Conservation (phyloP, 1,140 invertebrate genomes). For the Bathynomus jamesi region DNA sequence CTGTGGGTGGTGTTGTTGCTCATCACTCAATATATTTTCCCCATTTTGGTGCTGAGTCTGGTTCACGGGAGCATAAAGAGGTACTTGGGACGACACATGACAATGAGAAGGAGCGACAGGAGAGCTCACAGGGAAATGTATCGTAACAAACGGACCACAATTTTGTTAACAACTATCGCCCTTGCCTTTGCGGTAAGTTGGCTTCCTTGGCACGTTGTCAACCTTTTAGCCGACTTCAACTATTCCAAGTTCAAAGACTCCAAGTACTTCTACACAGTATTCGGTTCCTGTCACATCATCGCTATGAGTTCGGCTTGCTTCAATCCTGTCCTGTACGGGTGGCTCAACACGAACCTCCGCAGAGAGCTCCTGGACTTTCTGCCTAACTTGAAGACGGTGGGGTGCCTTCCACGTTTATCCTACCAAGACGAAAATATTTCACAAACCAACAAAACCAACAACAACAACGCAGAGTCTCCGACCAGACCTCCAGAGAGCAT, state of each 20-base stretch:
- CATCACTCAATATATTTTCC: slow-evolving; percentile 51
- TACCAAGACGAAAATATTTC: background rate
- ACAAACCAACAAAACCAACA: background rate
- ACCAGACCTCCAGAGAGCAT: background rate
- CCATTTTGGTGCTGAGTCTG: slow-evolving; percentile 48
- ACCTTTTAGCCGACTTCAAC: slow-evolving; percentile 42
- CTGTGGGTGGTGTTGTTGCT: slow-evolving; percentile 49
- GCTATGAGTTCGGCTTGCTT: slow-evolving; percentile 51
- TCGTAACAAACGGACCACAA: slow-evolving; percentile 49
- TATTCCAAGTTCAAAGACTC: slow-evolving; percentile 30
- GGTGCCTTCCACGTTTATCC: background rate
- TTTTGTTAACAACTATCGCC: slow-evolving; percentile 47
- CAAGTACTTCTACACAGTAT: slow-evolving; percentile 45
- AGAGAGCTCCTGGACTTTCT: slow-evolving; percentile 43
- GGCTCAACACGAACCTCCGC: slow-evolving; percentile 50
- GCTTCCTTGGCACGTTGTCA: slow-evolving; percentile 52
- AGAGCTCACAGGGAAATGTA: slow-evolving; percentile 44
- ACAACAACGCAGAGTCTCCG: background rate
- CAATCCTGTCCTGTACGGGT: slow-evolving; percentile 52
- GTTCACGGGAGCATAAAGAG: slow-evolving; percentile 50
- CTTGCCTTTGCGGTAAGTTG: slow-evolving; percentile 47
- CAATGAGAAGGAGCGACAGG: slow-evolving; percentile 35
- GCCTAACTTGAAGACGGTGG: slow-evolving; percentile 25
- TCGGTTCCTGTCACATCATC: slow-evolving; percentile 50
- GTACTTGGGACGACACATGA: slow-evolving; percentile 42